Conservation (phyloP, 2,888 invertebrate genomes). For the Zootermopsis nevadensis region DNA sequence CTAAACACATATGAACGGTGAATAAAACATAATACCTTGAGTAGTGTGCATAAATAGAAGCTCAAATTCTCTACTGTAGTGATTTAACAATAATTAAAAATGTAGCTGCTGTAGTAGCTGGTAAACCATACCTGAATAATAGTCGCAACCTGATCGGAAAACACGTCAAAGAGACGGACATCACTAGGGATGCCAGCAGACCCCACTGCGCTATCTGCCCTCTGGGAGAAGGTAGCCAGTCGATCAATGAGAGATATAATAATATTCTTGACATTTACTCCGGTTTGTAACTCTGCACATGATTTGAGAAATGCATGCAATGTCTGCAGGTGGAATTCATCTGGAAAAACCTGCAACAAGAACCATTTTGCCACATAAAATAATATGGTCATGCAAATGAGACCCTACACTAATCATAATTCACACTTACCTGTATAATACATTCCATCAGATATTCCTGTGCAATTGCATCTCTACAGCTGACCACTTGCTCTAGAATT, state of each 20-base stretch:
- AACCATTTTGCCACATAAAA: not conserved
- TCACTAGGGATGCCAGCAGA: constrained; percentile 77
- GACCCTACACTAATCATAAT: not conserved
- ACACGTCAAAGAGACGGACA: constrained; percentile 96
- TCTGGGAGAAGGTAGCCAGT: constrained; percentile 85
- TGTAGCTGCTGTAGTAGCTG: too few relatives aligned
- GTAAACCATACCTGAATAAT: constrained; percentile 81
- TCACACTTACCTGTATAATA: constrained; percentile 84
- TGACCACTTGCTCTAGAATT: constrained; percentile 97
- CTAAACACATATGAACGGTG: too few relatives aligned
- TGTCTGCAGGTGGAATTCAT: constrained; percentile 98
- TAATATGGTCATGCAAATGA: not conserved
- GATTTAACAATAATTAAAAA: too few relatives aligned
- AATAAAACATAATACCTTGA: too few relatives aligned
- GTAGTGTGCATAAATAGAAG: too few relatives aligned
- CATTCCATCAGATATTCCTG: constrained; percentile 99
- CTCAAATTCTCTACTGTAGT: too few relatives aligned
- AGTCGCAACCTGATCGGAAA: constrained; percentile 96
- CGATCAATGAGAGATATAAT: constrained; percentile 96
- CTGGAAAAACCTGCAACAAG: constrained; percentile 87
- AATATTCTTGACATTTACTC: constrained; percentile 98
- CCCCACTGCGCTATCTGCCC: constrained; percentile 67
- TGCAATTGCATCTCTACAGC: constrained; percentile 97
- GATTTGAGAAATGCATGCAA: constrained; percentile 95
- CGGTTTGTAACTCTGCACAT: constrained; percentile 94